Conservation (phyloP, 1,140 invertebrate genomes). For the Magallana ariakensis region DNA sequence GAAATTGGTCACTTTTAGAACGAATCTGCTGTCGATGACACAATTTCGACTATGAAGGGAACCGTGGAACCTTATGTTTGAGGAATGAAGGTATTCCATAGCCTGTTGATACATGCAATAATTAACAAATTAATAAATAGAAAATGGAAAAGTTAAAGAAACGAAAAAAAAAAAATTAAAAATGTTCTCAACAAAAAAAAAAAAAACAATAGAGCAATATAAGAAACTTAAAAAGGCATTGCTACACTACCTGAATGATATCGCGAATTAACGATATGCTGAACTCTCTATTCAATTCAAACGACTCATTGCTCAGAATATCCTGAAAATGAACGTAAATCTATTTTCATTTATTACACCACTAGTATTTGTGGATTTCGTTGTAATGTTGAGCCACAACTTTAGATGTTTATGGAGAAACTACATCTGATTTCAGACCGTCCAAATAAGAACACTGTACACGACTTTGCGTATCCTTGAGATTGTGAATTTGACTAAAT, state of each 20-base stretch:
- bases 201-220: neutral
- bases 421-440: too few relatives aligned
- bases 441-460: too few relatives aligned
- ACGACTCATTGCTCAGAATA: slow-evolving; percentile 94
- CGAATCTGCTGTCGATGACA: slow-evolving; percentile 97
- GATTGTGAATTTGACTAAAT: neutral
- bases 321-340: slow-evolving; percentile 80
- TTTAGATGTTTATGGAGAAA: too few relatives aligned
- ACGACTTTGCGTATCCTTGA: too few relatives aligned
- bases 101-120: slow-evolving; percentile 83
- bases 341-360: too few relatives aligned
- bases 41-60: slow-evolving; percentile 98
- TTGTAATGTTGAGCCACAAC: too few relatives aligned
- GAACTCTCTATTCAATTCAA: slow-evolving; percentile 96
- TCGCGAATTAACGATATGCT: slow-evolving; percentile 93
- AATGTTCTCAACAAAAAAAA: too few relatives aligned
- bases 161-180: neutral
- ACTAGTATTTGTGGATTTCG: too few relatives aligned
- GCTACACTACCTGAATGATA: slow-evolving; percentile 86
- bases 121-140: too few relatives aligned
- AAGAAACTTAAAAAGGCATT: neutral
- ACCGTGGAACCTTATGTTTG: slow-evolving; percentile 94
- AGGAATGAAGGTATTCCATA: slow-evolving; percentile 95
- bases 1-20: slow-evolving; percentile 98
- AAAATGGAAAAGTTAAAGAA: neutral